Percentiles rank a stretch among this genome's conserved stretches.
Conservation (phyloP, 2,113 vertebrate species). For the Scomber scombrus region DNA sequence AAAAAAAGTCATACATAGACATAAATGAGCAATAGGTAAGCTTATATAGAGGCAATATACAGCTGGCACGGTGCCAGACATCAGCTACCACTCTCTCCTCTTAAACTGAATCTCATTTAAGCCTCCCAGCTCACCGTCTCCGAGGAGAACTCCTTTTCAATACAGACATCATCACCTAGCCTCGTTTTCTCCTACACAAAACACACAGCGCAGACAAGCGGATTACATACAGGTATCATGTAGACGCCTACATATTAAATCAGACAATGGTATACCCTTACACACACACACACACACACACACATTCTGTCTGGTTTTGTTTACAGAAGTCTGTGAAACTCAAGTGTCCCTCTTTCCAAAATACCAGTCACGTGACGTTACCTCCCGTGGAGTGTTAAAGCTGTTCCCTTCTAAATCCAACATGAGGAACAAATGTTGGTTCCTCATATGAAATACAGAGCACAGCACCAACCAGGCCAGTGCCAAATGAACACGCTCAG, state of each 20-base stretch:
- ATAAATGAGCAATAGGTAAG: constrained; percentile 47
- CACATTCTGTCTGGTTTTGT: constrained; percentile 53
- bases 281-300: constrained; percentile 17
- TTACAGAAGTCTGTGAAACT: constrained; percentile 64
- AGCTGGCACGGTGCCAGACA: constrained; percentile 57
- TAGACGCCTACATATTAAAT: constrained; percentile 52
- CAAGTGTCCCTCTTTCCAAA: constrained; percentile 66
- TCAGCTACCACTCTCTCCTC: constrained; percentile 53
- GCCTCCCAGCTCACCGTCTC: constrained; percentile 54
- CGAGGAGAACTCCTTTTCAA: constrained; percentile 50
- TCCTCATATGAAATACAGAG: constrained; percentile 55
- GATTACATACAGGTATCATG: constrained; percentile 50
- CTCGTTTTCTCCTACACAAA: constrained; percentile 40
- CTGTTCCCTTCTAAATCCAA: constrained; percentile 80
- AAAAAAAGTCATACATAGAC: constrained; percentile 23
- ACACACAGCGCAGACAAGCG: constrained; percentile 29
- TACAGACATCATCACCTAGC: constrained; percentile 58
- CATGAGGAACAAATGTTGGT: constrained; percentile 74
- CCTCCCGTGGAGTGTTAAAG: constrained; percentile 75
- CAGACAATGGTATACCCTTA: constrained; percentile 47
- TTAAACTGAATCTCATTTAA: constrained; percentile 68
- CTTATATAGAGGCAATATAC: constrained; percentile 36
- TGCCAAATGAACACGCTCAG: constrained; percentile 49
- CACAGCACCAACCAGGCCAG: constrained; percentile 56
- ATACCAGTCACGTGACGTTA: constrained; percentile 66